Base-by-base conservation (phyloP, 2,113 vertebrate genomes). In the Nyctibius bracteatus region DNA sequence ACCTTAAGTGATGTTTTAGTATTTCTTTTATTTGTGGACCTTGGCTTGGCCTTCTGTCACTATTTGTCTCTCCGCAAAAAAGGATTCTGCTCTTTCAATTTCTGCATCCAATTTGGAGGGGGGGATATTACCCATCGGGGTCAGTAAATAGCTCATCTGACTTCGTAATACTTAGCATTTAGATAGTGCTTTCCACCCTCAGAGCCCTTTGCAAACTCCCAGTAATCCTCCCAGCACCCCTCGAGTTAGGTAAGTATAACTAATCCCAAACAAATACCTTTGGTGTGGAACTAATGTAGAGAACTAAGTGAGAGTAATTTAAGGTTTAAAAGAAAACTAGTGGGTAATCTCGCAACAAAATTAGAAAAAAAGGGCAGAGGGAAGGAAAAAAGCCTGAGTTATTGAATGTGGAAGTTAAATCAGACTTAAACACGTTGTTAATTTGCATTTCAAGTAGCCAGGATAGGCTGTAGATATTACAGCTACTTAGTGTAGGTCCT, bases 231-330 rank as follows among this genome's bases (percentile, higher is more conserved):
- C 52, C 75, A 86, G 85, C 87, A 84, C 89, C 86, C 79, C 84
- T 81, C 17, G 14, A 91, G 90, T 84, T 91, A 54, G 89, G 91
- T 94, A 80, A 94, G 92, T 94, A 91, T 89, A 94, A 94, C 95
- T 96, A 97, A 97, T 96, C 95, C 91, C 96, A 88, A 89, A 96
- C 91, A 97, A 96, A 97, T 93, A 97, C 68, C 94, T 96, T 88
- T 81, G 74, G 85, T 82, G 95, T 92, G 92, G 90, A 96, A 89
- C 79, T 95, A 88, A 92, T 89, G 91, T 66, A 84, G 91, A 74
- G 94, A 95, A 95, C n/a, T 74, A 82, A 84, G 51, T 39, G 88
- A 72, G 92, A 92, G 88, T 91, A 94, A 96, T 96, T 96, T 67
- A 86, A 94, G 83, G 61, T 94, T 93, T 93, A 55, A 93, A 75